These are phyloP conservation scores for Ophraella communa DNA, from an alignment of 2,888 invertebrate genomes.

Conservation along the genomic window DNA sequence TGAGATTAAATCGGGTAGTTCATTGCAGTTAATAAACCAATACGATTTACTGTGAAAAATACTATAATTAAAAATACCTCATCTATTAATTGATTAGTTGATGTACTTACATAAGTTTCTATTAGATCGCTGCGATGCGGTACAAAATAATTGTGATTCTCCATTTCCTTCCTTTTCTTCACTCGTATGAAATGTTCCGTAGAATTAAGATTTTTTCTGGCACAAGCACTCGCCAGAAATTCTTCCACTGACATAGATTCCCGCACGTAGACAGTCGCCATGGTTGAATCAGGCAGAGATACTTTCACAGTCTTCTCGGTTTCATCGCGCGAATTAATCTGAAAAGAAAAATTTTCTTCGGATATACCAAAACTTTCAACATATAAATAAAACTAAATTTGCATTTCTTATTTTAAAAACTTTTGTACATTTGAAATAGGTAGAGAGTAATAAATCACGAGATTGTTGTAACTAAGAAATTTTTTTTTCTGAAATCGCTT, in stretches of 20 bases:
- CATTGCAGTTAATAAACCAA: no score
- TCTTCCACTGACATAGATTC: constrained; percentile 96
- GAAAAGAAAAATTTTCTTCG: constrained; percentile 60
- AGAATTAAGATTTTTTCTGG: constrained; percentile 88
- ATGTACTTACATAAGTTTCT: constrained; percentile 87
- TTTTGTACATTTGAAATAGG: background rate
- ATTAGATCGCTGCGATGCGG: constrained; percentile 94
- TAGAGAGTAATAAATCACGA: no score
- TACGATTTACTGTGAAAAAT: no score
- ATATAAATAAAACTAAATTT: background rate
- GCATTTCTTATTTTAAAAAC: background rate
- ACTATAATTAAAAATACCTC: no score
- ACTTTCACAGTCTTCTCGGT: constrained; percentile 89
- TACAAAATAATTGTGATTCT: constrained; percentile 95
- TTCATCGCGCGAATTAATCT: constrained; percentile 87
- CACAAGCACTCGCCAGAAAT: constrained; percentile 91
- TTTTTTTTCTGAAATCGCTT: no score
- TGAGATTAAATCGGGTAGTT: no score
- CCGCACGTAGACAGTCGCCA: constrained; percentile 84
- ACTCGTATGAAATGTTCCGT: constrained; percentile 96
- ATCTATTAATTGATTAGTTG: no score
- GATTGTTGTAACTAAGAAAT: no score
- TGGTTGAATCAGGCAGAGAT: constrained; percentile 83
- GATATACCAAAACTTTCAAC: background rate
- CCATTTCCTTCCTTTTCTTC: constrained; percentile 92